Evolutionary conservation across 2,113 vertebrate species (phyloP), one percentile per base, ranked within the genome.

Genomic region (Neotoma lepida): DNA sequence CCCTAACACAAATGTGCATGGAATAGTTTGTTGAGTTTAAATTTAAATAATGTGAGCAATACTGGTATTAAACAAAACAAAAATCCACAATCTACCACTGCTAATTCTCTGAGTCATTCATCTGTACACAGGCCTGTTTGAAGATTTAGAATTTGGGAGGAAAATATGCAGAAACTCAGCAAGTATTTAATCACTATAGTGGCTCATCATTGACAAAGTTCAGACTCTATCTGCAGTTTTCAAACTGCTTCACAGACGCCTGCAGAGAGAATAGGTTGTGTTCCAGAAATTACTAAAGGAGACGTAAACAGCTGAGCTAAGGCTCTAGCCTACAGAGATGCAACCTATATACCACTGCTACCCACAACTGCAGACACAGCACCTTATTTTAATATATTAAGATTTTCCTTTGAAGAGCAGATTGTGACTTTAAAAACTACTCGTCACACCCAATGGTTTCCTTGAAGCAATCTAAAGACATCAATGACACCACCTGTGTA

Each of bases 11-110:
- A 89, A 68, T 41, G 14, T 78, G 14, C 13, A 73, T 35, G 14
- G 39, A 68, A 54, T 9, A 49, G 33, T 77, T 68, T 58, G 74
- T 46, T 77, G 15, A 14, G 24, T 95, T 66, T 66, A 9, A 74
- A 82, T 91, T 87, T 93, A 93, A 91, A 63, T 86, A 94, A 94
- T 95, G 28, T 86, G 35, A 86, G 41, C 13, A 94, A 84, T 4
- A 78, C 6, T 10, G 64, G 46, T 73, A 89, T 64, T 86, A 86
- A 78, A 87, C 39, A 92, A 94, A 94, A 91, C 10, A 70, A 86
- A 91, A 54, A 95, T 39, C 17, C 68, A 85, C 70, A 92, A 44
- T 77, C 68, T 33, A 61, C 4, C 56, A 58, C n/a, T 92, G 56
- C 54, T 28, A 88, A 35, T 74, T 90, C 44, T 91, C 73, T 22